Conservation (phyloP, 2,113 vertebrate species). For the Chionodraco myersi region DNA sequence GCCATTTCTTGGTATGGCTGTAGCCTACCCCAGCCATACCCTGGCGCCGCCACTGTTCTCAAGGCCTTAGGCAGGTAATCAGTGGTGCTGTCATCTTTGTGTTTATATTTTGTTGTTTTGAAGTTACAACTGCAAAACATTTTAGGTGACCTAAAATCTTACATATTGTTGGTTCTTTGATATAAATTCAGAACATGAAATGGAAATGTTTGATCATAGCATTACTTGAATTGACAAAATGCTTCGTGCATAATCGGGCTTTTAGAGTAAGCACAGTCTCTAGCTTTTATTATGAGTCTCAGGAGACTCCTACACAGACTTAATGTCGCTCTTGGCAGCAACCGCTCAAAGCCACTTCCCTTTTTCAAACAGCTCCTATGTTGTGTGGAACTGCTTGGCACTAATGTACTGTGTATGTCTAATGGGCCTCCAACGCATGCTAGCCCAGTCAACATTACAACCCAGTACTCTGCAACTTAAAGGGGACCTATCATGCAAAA, state of each 20-base stretch:
- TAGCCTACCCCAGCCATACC: too few species aligned
- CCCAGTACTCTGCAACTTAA: neutral
- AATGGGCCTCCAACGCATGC: neutral
- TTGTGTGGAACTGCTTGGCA: slow-evolving; percentile 23
- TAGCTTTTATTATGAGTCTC: slow-evolving; percentile 13
- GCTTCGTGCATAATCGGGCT: neutral
- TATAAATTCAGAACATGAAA: neutral
- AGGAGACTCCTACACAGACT: slow-evolving; percentile 15
- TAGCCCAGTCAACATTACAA: neutral
- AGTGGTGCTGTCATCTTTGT: too few species aligned
- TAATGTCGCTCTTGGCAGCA: slow-evolving; percentile 39
- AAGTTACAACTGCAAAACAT: too few species aligned
- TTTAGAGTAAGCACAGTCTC: neutral
- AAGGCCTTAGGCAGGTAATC: too few species aligned
- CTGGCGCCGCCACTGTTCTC: too few species aligned
- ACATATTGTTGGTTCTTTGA: neutral
- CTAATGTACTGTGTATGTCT: slow-evolving; percentile 12
- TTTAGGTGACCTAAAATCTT: too few species aligned
- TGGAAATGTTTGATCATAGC: neutral
- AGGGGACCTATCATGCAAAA: neutral
- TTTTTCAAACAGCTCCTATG: slow-evolving; percentile 42
- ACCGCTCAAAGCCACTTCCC: slow-evolving; percentile 41
- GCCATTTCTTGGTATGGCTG: too few species aligned
- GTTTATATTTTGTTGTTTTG: too few species aligned
- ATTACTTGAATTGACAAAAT: neutral